These are phyloP conservation scores for Pristionchus japonicus DNA, from an alignment of 2,888 invertebrate species.

Conservation along the genomic window DNA sequence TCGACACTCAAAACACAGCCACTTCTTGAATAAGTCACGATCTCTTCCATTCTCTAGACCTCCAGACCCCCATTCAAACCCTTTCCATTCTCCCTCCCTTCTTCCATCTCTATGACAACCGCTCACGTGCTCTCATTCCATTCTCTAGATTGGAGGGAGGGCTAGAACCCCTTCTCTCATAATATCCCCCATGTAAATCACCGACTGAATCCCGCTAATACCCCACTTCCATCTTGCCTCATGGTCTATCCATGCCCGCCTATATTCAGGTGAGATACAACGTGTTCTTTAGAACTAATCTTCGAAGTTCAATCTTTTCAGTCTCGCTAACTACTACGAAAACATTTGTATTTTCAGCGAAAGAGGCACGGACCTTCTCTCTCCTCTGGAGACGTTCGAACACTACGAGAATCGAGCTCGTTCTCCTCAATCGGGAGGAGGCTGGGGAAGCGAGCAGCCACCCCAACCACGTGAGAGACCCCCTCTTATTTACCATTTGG, in stretches of 20 bases:
- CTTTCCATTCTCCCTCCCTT: conserved; percentile 4
- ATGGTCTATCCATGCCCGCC: conserved; percentile 32
- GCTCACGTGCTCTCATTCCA: not conserved
- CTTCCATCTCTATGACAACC: not conserved
- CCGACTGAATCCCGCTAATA: not conserved
- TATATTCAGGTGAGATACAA: not conserved
- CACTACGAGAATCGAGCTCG: conserved; percentile 44
- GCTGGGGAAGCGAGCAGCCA: not conserved
- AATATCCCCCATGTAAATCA: conserved; percentile 20
- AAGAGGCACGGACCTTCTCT: conserved; percentile 16
- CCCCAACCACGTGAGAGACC: conserved; percentile 14
- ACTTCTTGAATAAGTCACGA: not conserved
- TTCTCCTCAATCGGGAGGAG: not conserved
- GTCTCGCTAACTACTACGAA: not conserved
- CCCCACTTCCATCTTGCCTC: not conserved
- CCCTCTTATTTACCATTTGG: not conserved
- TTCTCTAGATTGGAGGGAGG: conserved; percentile 18
- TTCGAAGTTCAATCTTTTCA: not conserved
- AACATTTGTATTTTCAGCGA: not conserved
- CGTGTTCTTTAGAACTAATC: not conserved
- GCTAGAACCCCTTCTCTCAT: not conserved
- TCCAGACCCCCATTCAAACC: not conserved
- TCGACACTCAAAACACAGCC: not conserved
- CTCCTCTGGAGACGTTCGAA: conserved; percentile 44
- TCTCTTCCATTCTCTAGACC: not conserved